phyloP scores from a whole-genome alignment of 2,888 invertebrate genomes.

The Stenotaenia linearis region DNA sequence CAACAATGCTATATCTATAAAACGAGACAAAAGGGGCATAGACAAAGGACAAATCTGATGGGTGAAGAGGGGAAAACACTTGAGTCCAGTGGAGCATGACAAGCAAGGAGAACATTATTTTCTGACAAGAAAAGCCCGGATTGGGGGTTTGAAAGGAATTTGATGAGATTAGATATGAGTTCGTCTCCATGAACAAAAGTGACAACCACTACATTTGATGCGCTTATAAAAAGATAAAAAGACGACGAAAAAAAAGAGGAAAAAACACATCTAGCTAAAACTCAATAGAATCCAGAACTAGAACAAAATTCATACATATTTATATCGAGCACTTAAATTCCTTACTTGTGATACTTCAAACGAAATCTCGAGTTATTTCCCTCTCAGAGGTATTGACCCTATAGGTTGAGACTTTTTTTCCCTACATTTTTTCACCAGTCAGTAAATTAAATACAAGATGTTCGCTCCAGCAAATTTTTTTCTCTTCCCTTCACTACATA shows the following conservation, averaged over 20 bases:
- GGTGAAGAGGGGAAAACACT: neutral
- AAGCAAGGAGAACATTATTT: neutral
- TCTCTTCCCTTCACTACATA: neutral
- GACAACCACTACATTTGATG: neutral
- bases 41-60: neutral
- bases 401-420: neutral
- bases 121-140: neutral
- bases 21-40: neutral
- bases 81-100: neutral
- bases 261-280: neutral
- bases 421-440: neutral
- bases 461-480: neutral
- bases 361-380: neutral
- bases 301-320: neutral
- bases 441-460: neutral
- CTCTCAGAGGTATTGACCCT: neutral
- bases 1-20: neutral
- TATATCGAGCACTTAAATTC: neutral
- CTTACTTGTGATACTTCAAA: neutral
- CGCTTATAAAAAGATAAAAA: neutral
- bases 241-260: neutral
- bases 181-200: neutral
- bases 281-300: neutral
- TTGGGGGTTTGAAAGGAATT: neutral
- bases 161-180: neutral